phyloP scores from a whole-genome alignment of 1,140 invertebrate genomes.

The Heliconius nattereri region DNA sequence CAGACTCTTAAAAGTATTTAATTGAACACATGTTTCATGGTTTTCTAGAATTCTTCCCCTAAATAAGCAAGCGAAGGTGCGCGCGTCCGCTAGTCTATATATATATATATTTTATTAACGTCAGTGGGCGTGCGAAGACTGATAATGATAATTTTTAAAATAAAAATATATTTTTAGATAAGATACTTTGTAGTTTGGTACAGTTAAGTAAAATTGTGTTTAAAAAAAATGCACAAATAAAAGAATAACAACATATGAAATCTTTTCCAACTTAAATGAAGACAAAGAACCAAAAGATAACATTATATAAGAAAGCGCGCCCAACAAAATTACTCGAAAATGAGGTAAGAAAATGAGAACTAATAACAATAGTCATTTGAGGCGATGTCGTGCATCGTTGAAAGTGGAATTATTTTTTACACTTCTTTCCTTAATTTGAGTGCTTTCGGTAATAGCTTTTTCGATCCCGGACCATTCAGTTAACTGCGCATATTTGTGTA shows the following conservation, averaged over 20 bases:
- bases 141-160: no score
- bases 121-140: no score
- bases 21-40: no score
- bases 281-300: conserved; percentile 9
- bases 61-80: no score
- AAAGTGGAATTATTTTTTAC: conserved; percentile 52
- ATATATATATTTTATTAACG: no score
- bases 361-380: conserved; percentile 38
- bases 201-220: background rate
- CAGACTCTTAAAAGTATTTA: no score
- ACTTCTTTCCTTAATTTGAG: conserved; percentile 51
- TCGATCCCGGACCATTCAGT: conserved; percentile 51
- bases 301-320: conserved; percentile 12
- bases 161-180: background rate
- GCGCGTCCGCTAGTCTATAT: no score
- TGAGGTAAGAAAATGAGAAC: conserved; percentile 37
- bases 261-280: background rate
- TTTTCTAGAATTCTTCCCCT: no score
- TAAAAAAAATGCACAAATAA: background rate
- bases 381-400: conserved; percentile 28
- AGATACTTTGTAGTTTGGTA: background rate
- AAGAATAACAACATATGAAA: background rate
- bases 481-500: conserved; percentile 52
- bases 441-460: conserved; percentile 51
- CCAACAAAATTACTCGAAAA: conserved; percentile 25